Conservation (phyloP, 2,113 vertebrate species). For the Mobula birostris region DNA sequence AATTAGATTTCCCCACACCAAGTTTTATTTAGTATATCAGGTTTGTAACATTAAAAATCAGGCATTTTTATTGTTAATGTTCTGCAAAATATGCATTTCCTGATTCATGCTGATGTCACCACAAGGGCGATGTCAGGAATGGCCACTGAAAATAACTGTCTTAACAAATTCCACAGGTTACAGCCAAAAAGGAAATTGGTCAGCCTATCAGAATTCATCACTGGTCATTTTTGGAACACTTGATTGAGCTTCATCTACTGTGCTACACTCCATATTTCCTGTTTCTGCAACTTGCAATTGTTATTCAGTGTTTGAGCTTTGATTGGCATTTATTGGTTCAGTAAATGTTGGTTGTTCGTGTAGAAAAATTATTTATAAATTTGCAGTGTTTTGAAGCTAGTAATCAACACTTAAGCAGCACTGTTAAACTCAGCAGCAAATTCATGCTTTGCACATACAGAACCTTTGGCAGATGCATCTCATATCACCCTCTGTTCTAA, state of each 20-base stretch:
- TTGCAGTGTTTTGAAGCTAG: not conserved
- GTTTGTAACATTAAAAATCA: no score
- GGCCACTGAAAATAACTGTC: not conserved
- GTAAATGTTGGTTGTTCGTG: no score
- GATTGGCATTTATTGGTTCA: no score
- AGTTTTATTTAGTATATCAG: no score
- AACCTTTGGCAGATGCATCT: not conserved
- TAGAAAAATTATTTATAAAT: not conserved
- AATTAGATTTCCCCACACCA: no score
- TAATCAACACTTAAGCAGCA: not conserved
- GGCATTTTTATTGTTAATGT: not conserved
- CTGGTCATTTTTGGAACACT: not conserved
- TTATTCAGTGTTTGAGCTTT: no score
- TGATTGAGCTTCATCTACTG: not conserved
- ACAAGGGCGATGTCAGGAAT: not conserved
- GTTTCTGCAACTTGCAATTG: no score
- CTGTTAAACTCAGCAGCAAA: not conserved
- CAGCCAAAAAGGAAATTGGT: not conserved
- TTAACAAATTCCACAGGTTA: not conserved
- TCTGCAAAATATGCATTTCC: not conserved
- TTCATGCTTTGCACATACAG: not conserved
- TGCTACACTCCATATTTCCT: not conserved
- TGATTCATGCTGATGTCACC: not conserved
- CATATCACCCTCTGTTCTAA: not conserved
- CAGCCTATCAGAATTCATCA: not conserved